Conservation (phyloP, 2,888 invertebrate species). For the Aquatica leii region DNA sequence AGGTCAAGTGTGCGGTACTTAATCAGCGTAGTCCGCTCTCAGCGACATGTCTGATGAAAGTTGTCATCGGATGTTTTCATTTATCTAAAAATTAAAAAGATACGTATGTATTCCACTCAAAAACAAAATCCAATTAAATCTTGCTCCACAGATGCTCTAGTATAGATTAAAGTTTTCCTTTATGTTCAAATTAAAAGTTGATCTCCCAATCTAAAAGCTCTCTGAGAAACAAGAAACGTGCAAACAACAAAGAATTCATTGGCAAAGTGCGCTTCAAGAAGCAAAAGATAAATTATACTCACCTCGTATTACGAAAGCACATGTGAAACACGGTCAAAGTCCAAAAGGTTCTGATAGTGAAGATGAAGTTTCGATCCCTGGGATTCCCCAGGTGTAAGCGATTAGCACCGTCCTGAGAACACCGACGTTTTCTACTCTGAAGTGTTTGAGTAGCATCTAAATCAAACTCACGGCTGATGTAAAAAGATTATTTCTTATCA, state of each 20-base stretch:
- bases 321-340: constrained; percentile 41
- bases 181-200: constrained; percentile 29
- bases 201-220: constrained; percentile 43
- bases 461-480: constrained; percentile 44
- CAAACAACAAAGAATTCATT: constrained; percentile 50
- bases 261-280: constrained; percentile 48
- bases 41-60: constrained; percentile 26
- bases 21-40: constrained; percentile 33
- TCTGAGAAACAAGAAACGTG: constrained; percentile 49
- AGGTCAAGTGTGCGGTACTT: constrained; percentile 38
- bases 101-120: constrained; percentile 5
- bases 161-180: constrained; percentile 19
- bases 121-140: constrained; percentile 20
- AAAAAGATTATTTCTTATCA: too few species aligned
- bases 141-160: not conserved
- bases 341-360: constrained; percentile 32
- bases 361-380: constrained; percentile 41
- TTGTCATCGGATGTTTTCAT: constrained; percentile 24
- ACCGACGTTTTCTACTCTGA: constrained; percentile 39
- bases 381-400: constrained; percentile 52
- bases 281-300: constrained; percentile 56
- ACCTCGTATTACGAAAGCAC: constrained; percentile 48
- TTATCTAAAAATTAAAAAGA: constrained; percentile 12
- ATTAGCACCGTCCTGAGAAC: constrained; percentile 49
- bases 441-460: constrained; percentile 45